Conservation (phyloP, 2,888 invertebrate genomes). For the Amphimallon solstitiale region DNA sequence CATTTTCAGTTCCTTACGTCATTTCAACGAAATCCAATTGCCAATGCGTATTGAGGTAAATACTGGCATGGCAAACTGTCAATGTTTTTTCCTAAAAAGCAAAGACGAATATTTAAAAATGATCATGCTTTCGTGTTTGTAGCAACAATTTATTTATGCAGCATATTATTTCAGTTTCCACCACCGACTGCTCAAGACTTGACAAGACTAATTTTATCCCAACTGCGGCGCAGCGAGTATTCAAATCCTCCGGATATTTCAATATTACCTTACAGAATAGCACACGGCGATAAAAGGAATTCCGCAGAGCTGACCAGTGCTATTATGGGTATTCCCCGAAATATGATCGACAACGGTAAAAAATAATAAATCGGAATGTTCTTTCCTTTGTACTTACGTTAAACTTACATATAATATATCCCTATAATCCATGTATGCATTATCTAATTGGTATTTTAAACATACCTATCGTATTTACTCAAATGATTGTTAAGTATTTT, state of each 20-base stretch:
- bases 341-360: constrained; percentile 76
- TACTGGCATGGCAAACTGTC: no score
- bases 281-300: constrained; percentile 48
- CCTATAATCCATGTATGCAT: background rate
- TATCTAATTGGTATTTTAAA: no score
- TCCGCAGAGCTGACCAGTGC: constrained; percentile 61
- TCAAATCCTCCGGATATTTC: constrained; percentile 38
- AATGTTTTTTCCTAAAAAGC: no score
- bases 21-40: no score
- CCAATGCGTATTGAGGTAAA: no score
- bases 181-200: constrained; percentile 39
- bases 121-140: no score
- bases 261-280: constrained; percentile 66
- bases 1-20: no score
- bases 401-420: background rate
- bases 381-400: background rate
- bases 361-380: constrained; percentile 17
- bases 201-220: constrained; percentile 40
- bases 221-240: constrained; percentile 35
- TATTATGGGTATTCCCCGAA: constrained; percentile 79
- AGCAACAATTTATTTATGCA: no score
- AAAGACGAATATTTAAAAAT: no score
- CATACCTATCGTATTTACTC: no score
- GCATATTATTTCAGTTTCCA: constrained; percentile 31
- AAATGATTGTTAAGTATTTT: no score